Evolutionary conservation across 2,113 vertebrate genomes (phyloP).

Genomic region (Raja brachyura): DNA sequence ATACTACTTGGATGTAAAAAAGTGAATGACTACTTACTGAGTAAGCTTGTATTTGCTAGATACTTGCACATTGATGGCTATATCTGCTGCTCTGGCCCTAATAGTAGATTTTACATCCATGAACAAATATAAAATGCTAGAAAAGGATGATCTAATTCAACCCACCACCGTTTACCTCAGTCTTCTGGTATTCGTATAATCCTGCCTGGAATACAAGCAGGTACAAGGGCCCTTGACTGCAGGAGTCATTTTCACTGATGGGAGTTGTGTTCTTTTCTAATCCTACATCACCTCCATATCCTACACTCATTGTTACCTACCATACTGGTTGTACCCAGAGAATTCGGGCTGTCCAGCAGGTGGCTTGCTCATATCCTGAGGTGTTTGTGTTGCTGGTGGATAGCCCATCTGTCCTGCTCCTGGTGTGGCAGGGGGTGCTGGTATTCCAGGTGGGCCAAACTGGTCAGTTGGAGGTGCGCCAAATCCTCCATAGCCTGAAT

Average conservation of each 20-base stretch:
- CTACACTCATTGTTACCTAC: slow-evolving; percentile 62
- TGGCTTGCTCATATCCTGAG: slow-evolving; percentile 97
- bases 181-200: slow-evolving; percentile 32
- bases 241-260: neutral
- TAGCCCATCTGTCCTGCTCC: slow-evolving; percentile 83
- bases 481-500: slow-evolving; percentile 79
- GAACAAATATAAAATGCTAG: slow-evolving; percentile 47
- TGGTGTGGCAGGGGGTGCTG: slow-evolving; percentile 85
- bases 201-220: neutral
- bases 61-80: neutral
- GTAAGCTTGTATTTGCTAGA: neutral
- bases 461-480: slow-evolving; percentile 90
- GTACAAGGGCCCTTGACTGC: slow-evolving; percentile 15
- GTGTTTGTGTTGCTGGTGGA: slow-evolving; percentile 81
- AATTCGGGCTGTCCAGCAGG: slow-evolving; percentile 89
- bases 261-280: slow-evolving; percentile 18
- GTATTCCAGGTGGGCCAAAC: slow-evolving; percentile 83
- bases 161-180: slow-evolving; percentile 51
- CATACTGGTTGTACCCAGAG: slow-evolving; percentile 86
- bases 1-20: neutral
- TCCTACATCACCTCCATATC: slow-evolving; percentile 38
- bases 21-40: neutral
- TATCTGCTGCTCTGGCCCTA: slow-evolving; percentile 17
- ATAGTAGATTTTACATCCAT: neutral
- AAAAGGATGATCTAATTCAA: slow-evolving; percentile 70